Percentiles rank a stretch among this genome's conserved stretches.
Evolutionary conservation across 2,797 vertebrate genomes (phyloP).

Genomic region (Danionella dracula): DNA sequence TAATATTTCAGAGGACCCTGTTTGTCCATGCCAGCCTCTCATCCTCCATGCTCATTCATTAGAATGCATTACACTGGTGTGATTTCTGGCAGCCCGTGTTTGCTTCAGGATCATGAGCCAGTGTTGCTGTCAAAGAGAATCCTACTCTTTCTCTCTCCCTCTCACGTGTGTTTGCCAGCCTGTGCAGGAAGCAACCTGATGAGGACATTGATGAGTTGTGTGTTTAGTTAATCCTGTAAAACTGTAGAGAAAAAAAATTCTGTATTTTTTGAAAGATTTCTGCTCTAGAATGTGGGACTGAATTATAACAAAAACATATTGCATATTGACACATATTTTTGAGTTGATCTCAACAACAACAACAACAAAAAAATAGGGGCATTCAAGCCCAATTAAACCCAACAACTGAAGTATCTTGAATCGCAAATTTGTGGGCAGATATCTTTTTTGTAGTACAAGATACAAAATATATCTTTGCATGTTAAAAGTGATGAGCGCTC

Average conservation of each 20-base stretch:
- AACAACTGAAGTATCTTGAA: too few species aligned
- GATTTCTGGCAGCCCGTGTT: conserved; percentile 48
- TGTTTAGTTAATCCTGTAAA: conserved; percentile 4
- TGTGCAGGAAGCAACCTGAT: conserved; percentile 17
- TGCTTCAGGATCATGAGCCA: conserved; percentile 46
- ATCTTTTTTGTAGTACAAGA: too few species aligned
- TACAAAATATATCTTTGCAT: too few species aligned
- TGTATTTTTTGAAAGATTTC: too few species aligned
- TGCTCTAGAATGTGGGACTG: too few species aligned
- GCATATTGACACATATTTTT: too few species aligned
- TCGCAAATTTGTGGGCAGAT: too few species aligned
- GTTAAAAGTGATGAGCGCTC: too few species aligned
- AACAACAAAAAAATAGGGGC: too few species aligned
- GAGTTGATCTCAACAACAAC: too few species aligned
- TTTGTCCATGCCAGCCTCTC: conserved; percentile 55
- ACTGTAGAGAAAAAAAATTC: neutral
- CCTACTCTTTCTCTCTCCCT: neutral
- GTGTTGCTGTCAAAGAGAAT: conserved; percentile 47
- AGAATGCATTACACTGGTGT: conserved; percentile 52
- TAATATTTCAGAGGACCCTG: conserved; percentile 61
- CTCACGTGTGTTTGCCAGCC: conserved; percentile 13
- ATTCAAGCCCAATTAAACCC: too few species aligned
- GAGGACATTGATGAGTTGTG: conserved; percentile 7
- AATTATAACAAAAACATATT: too few species aligned
- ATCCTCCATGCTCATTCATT: conserved; percentile 59